These are phyloP conservation scores for Xestia rhomboidea DNA, from an alignment of 2,888 invertebrate genomes.

Conservation along the genomic window DNA sequence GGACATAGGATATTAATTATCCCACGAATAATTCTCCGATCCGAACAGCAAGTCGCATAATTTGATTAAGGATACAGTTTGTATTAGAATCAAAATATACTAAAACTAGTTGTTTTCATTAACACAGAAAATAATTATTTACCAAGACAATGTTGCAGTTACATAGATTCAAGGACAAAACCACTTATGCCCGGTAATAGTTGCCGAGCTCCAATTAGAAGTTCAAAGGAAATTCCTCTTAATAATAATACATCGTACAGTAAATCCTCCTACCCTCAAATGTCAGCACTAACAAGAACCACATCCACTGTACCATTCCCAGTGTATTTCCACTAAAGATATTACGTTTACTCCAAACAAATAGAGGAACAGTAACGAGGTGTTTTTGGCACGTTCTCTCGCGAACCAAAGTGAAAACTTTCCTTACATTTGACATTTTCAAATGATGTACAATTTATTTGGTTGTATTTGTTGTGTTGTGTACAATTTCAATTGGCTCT, in stretches of 20 bases:
- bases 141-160: not conserved
- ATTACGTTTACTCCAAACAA: conserved; percentile 46
- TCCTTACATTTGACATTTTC: conserved; percentile 51
- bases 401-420: conserved; percentile 42
- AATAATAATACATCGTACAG: not conserved
- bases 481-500: not conserved
- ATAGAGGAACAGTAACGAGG: conserved; percentile 29
- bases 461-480: not conserved
- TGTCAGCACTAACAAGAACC: conserved; percentile 38
- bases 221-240: conserved; percentile 28
- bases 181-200: not conserved
- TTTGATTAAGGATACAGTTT: not conserved
- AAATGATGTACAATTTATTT: conserved; percentile 34
- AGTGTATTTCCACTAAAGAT: conserved; percentile 54
- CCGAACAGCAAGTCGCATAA: not conserved
- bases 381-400: conserved; percentile 58
- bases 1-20: not conserved
- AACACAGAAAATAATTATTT: not conserved
- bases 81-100: not conserved
- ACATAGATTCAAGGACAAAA: not conserved
- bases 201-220: not conserved
- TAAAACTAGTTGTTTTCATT: not conserved
- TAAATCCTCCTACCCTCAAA: conserved; percentile 15
- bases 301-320: conserved; percentile 16
- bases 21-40: not conserved